Conservation (phyloP, 2,888 invertebrate genomes). For the Tetrapedia diversipes region DNA sequence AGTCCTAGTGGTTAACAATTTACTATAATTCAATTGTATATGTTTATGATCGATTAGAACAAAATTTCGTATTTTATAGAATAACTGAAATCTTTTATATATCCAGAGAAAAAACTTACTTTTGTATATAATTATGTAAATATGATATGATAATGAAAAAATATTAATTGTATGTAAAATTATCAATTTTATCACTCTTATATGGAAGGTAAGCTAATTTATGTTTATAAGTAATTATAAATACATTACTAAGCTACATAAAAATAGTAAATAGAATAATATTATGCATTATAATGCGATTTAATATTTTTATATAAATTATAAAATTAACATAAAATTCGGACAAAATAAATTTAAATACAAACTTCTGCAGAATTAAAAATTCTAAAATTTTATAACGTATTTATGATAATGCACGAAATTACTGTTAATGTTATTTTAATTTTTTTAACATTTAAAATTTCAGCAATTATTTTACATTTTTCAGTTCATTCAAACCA, state of each 20-base stretch:
- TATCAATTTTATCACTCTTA: slow-evolving; percentile 15
- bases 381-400: not conserved
- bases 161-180: slow-evolving; percentile 31
- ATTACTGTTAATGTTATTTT: not conserved
- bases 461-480: slow-evolving; percentile 19
- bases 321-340: not conserved
- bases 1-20: not conserved
- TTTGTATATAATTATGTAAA: slow-evolving; percentile 58
- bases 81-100: slow-evolving; percentile 34
- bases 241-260: not conserved
- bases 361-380: not conserved
- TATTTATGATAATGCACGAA: not conserved
- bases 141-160: slow-evolving; percentile 52
- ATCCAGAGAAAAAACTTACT: slow-evolving; percentile 26
- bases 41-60: slow-evolving; percentile 17
- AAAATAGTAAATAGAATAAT: not conserved
- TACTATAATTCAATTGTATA: slow-evolving; percentile 1
- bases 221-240: not conserved
- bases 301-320: not conserved
- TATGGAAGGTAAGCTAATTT: slow-evolving; percentile 52
- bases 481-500: slow-evolving; percentile 53
- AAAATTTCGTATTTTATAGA: slow-evolving; percentile 29
- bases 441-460: not conserved
- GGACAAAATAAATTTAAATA: not conserved
- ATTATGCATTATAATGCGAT: not conserved